Conservation (phyloP, 2,113 vertebrate species). For the Copsychus sechellarum region DNA sequence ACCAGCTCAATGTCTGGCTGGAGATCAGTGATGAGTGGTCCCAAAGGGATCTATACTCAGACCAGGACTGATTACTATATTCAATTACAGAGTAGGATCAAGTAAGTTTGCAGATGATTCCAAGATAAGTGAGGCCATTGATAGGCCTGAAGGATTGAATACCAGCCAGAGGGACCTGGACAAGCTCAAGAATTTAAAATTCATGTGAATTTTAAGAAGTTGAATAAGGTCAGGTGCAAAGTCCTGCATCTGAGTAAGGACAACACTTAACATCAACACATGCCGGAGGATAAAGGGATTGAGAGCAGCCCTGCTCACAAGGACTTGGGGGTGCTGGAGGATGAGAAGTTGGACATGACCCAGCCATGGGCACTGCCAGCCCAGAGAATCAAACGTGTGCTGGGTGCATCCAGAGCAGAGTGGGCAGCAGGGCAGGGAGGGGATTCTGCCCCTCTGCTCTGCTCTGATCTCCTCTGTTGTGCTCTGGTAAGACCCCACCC, state of each 20-base stretch:
- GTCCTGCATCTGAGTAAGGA: accelerated
- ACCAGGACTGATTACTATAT: background rate
- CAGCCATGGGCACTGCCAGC: accelerated
- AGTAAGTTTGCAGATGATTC: background rate
- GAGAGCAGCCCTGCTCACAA: background rate
- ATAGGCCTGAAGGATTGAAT: accelerated
- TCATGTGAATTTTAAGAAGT: background rate
- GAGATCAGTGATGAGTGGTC: background rate
- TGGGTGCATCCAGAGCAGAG: background rate
- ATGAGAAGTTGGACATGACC: background rate
- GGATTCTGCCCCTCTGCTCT: background rate
- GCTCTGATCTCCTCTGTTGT: background rate
- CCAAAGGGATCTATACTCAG: accelerated
- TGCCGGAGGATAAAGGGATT: background rate
- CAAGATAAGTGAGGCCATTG: accelerated
- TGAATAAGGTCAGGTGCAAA: background rate
- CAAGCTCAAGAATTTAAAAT: background rate
- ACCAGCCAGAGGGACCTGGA: background rate
- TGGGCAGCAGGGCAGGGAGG: background rate
- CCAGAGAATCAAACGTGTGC: accelerated
- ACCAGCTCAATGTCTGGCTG: background rate
- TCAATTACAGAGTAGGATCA: accelerated
- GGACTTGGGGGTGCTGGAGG: accelerated
- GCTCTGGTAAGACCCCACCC: accelerated
- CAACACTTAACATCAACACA: background rate